Base-by-base conservation (phyloP, 2,113 vertebrate species). In the Ceratotherium simum region DNA sequence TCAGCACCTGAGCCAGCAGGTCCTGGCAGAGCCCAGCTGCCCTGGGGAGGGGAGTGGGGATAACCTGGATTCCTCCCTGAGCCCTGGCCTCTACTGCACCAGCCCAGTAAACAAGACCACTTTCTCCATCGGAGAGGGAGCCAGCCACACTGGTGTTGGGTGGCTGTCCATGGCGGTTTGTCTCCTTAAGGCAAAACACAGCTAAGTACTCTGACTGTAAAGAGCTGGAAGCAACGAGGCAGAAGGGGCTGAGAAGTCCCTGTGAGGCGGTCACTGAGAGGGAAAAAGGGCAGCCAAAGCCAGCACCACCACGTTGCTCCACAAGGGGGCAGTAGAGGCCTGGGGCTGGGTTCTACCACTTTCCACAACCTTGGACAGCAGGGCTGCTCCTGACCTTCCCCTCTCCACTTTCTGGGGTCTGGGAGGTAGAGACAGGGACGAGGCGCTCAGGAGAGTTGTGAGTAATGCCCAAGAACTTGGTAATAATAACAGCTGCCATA, bases 311-410 rank as follows among this genome's bases (percentile, higher is more conserved):
- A 3, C 8, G 48, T 51, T 17, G 3, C 6, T 36, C 95, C 97
- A 90, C 92, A 1, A 96, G 97, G 83, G 95, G 97, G 90, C 97
- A 81, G 96, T 4, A 98, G 90, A 97, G 69, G 79, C 39, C 36
- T 0, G 0, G 73, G 48, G 58, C 69, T 23, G 62, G 17, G 3
- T 62, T 95, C 33, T 27, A 48, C n/a, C 29, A 0, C 46, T 8
- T 62, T 51, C 13, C 29, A 25, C 36, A 90, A 27, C 17, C 6
- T 23, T 2, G 21, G 62, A 4, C 2, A 4, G 8, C 13, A n/a
- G 39, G 13, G 42, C 31, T 20, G 62, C 39, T 72, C 56, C 27
- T 0, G n/a, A 36, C 62, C 42, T 36, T 31, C 39, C n/a, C 0
- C 42, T 2, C 36, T 64, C 1, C 4, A 23, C 89, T 39, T 89